Conservation (phyloP, 37 sponge, comb jelly and placozoan species). For the Halichondria panicea region DNA sequence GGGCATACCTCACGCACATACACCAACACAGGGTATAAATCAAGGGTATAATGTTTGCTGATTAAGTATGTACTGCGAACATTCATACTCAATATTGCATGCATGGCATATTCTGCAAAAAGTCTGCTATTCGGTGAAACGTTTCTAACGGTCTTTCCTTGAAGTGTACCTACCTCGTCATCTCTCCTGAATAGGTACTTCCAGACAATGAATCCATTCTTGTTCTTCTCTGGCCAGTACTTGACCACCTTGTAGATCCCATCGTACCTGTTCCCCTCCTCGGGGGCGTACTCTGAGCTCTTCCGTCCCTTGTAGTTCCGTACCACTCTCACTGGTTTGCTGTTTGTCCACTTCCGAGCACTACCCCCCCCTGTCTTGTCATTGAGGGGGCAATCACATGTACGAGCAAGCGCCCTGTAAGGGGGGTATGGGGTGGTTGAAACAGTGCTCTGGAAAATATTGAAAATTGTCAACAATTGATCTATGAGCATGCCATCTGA, state of each 20-base stretch:
- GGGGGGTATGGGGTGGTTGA: not conserved
- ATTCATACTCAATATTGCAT: too few species aligned
- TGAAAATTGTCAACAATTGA: too few species aligned
- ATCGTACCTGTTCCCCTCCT: conserved; percentile 93
- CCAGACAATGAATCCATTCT: conserved; percentile 84
- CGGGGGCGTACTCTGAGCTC: conserved; percentile 81
- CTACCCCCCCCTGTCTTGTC: conserved; percentile 82
- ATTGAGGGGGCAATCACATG: conserved; percentile 77
- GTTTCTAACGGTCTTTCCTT: not conserved
- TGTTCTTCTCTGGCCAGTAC: conserved; percentile 91
- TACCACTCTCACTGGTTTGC: conserved; percentile 91
- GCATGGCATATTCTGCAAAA: too few species aligned
- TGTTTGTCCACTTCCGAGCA: conserved; percentile 79
- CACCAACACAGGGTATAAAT: too few species aligned
- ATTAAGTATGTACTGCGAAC: too few species aligned
- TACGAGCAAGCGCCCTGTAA: conserved; percentile 77
- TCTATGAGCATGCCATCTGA: too few species aligned
- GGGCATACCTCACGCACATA: too few species aligned
- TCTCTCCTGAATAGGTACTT: conserved; percentile 81
- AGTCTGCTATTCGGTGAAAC: too few species aligned
- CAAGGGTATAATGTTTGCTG: too few species aligned
- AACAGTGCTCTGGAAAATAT: too few species aligned
- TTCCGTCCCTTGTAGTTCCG: conserved; percentile 84
- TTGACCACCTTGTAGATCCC: conserved; percentile 93
- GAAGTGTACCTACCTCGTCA: conserved; percentile 58